These are phyloP conservation scores for Palythoa grandis DNA, from an alignment of 92 coral and sea anemone species.

Conservation along the genomic window DNA sequence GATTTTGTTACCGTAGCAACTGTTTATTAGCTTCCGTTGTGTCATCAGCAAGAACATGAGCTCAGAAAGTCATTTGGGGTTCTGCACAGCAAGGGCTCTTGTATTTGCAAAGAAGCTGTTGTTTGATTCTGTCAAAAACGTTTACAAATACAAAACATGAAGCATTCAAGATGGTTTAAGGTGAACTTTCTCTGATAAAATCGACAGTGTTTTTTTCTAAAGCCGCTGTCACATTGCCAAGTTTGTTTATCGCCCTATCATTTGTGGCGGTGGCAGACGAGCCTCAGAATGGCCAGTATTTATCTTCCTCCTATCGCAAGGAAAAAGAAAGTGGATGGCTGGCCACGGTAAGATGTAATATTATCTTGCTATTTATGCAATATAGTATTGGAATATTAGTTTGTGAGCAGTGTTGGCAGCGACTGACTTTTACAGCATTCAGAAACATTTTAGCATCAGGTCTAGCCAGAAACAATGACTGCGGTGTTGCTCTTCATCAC, in stretches of 20 bases:
- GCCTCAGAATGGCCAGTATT: slow-evolving; percentile 77
- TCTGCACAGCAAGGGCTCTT: not conserved
- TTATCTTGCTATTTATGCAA: not conserved
- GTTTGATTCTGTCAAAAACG: not conserved
- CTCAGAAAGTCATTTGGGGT: not conserved
- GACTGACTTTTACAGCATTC: not conserved
- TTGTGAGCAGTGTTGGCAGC: not conserved
- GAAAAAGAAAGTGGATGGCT: slow-evolving; percentile 93
- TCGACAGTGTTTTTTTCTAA: not conserved
- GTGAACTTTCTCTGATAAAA: not conserved
- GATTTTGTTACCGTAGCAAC: slow-evolving; percentile 24
- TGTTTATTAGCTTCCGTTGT: slow-evolving; percentile 25
- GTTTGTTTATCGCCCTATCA: not conserved
- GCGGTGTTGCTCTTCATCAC: not conserved
- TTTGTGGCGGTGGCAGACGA: not conserved
- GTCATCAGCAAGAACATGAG: not conserved
- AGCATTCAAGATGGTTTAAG: not conserved
- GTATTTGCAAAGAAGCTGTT: not conserved
- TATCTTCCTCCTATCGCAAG: slow-evolving; percentile 97
- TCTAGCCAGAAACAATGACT: not conserved
- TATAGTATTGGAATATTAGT: slow-evolving; percentile 9
- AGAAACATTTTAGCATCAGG: not conserved
- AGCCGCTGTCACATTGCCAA: not conserved
- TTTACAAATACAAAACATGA: not conserved
- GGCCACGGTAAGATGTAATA: slow-evolving; percentile 74